A percentile compares a stretch with the other conserved stretches of the same genome.
Conservation (phyloP, 2,888 invertebrate species). For the Polyommatus icarus region DNA sequence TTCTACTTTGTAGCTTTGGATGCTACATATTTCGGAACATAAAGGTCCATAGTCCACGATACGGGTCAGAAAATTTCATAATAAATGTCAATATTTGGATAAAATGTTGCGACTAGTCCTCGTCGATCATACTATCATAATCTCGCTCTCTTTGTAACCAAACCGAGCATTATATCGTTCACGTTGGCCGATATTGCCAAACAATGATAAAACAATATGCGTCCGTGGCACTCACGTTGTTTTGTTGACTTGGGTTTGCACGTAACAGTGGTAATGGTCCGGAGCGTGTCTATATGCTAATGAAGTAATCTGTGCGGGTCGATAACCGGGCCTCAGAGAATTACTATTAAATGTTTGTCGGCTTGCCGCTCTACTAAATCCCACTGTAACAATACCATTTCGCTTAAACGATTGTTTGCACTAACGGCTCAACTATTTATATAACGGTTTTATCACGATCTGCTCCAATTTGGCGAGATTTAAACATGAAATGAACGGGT, state of each 20-base stretch:
- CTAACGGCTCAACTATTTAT: conserved; percentile 18
- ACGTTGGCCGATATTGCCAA: background rate
- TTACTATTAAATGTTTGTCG: conserved; percentile 41
- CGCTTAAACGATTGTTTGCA: conserved; percentile 23
- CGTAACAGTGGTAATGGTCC: conserved; percentile 22
- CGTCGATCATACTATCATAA: background rate
- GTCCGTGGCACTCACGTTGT: background rate
- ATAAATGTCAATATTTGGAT: too few relatives aligned
- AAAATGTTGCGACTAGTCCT: too few relatives aligned
- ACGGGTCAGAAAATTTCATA: background rate
- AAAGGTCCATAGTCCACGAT: background rate
- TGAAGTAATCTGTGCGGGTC: conserved; percentile 37
- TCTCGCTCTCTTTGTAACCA: background rate
- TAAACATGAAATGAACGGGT: background rate
- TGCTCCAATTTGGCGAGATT: background rate
- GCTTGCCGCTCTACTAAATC: conserved; percentile 47
- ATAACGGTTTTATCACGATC: conserved; percentile 22
- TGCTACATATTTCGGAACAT: too few relatives aligned
- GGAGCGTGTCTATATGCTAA: conserved; percentile 30
- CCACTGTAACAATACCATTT: conserved; percentile 17
- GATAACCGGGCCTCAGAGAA: conserved; percentile 42
- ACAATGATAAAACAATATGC: background rate
- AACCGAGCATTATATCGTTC: background rate
- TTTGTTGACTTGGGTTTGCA: background rate
- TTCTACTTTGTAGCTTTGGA: background rate